Conservation (phyloP, 2,888 invertebrate species). For the Callinectes sapidus region DNA sequence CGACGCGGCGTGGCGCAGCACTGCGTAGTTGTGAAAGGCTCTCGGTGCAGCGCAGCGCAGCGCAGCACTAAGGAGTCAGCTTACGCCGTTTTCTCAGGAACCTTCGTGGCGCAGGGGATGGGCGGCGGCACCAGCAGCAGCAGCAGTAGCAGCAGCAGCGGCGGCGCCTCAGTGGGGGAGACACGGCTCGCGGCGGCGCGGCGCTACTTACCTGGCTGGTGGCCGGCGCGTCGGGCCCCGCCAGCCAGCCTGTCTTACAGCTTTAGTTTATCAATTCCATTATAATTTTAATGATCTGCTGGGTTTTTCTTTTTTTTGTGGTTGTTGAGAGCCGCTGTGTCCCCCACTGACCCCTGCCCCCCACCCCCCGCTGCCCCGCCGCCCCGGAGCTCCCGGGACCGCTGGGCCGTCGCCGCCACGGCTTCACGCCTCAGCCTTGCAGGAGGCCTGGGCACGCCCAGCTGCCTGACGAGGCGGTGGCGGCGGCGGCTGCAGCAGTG, state of each 20-base stretch:
- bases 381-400: background rate
- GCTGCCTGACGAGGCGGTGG: background rate
- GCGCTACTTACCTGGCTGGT: constrained; percentile 15
- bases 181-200: constrained; percentile 23
- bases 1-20: background rate
- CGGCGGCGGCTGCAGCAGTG: background rate
- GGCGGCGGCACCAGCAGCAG: background rate
- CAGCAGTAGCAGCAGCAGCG: background rate
- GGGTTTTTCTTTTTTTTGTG: constrained; percentile 16
- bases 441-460: background rate
- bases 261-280: constrained; percentile 35
- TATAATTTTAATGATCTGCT: constrained; percentile 19
- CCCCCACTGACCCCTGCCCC: constrained; percentile 4
- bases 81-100: constrained; percentile 64
- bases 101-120: constrained; percentile 63
- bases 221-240: constrained; percentile 26
- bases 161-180: constrained; percentile 53
- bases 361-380: constrained; percentile 1
- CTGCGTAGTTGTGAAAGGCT: constrained; percentile 59
- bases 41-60: constrained; percentile 55
- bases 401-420: background rate
- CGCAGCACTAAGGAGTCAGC: constrained; percentile 50
- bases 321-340: constrained; percentile 5
- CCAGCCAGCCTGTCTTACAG: constrained; percentile 39
- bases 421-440: background rate